Evolutionary conservation across 2,797 vertebrate genomes (phyloP), one percentile per base, ranked within the genome.

Genomic region (Ctenochaetus hawaiiensis): DNA sequence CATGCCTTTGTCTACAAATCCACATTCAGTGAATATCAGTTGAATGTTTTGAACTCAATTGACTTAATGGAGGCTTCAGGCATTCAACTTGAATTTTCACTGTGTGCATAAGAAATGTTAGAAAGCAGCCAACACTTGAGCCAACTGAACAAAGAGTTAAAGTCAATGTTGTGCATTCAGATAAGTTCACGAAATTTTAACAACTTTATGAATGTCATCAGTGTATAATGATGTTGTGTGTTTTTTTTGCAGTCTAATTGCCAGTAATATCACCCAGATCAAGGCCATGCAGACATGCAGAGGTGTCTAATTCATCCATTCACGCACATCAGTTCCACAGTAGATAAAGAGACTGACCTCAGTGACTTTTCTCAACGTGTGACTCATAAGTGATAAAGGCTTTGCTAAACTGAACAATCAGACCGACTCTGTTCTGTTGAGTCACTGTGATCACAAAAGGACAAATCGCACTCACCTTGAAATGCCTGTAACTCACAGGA

Each of bases 21-120:
- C 14, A 61, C 53, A 65, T 57, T 65, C 6, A 45, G 1, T 64
- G 41, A 76, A 34, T 56, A 68, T 49, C 43, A n/a, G 13, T 58
- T 69, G 17, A 67, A 70, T 67, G n/a, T 16, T 12, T 34, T 63
- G 7, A 23, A 69, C 43, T 34, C 44, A 20, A 39, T 43, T 13
- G 11, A 43, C 30, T 30, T 22, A 56, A 72, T 45, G 4, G 20
- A 41, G 2, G 12, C 37, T 66, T 58, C 3, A 52, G 62, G 26
- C 52, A 62, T 66, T 73, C 64, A 43, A 0, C 7, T 58, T 49
- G 18, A 22, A 59, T 67, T 52, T 62, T n/a, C 17, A 47, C 20
- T 58, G 10, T 37, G 11, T 75, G 49, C 54, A 23, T 59, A 30
- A 26, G 22, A 37, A 58, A 56, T 69, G 34, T 56, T 8, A 62